phyloP scores from a whole-genome alignment of 2,888 invertebrate species.

The Agriopis aurantiaria region DNA sequence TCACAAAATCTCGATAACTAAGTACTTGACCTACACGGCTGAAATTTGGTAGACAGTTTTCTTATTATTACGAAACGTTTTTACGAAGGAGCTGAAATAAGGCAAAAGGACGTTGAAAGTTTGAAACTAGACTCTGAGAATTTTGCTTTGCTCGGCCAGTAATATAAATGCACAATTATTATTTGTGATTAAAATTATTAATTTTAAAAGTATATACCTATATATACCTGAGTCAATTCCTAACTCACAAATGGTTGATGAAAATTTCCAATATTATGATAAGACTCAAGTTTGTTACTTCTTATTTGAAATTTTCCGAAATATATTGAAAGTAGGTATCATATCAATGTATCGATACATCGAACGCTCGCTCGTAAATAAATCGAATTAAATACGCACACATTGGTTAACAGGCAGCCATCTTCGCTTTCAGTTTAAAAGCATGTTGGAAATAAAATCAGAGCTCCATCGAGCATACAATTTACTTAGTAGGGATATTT shows the following conservation, averaged over 20 bases:
- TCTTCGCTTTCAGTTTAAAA: conserved; percentile 29
- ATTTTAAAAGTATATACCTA: too few species aligned
- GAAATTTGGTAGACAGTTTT: too few species aligned
- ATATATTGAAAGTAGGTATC: background rate
- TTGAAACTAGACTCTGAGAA: too few species aligned
- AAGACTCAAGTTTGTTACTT: background rate
- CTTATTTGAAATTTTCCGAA: conserved; percentile 1
- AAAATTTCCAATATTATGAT: background rate
- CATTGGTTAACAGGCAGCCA: conserved; percentile 22
- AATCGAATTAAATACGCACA: conserved; percentile 30
- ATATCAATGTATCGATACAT: conserved; percentile 7
- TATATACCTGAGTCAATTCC: too few species aligned
- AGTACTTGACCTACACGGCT: too few species aligned
- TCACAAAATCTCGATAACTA: too few species aligned
- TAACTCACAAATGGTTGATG: background rate
- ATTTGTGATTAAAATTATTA: too few species aligned
- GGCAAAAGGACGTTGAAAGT: too few species aligned
- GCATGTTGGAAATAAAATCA: conserved; percentile 32
- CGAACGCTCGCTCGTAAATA: conserved; percentile 13
- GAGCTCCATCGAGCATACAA: conserved; percentile 4
- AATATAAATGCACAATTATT: too few species aligned
- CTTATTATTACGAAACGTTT: too few species aligned
- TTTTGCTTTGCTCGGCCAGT: too few species aligned
- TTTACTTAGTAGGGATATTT: background rate
- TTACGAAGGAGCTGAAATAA: too few species aligned